A percentile compares a stretch with the other conserved stretches of the same genome.
Evolutionary conservation across 2,113 vertebrate genomes (phyloP).

Genomic region (Daubentonia madagascariensis): DNA sequence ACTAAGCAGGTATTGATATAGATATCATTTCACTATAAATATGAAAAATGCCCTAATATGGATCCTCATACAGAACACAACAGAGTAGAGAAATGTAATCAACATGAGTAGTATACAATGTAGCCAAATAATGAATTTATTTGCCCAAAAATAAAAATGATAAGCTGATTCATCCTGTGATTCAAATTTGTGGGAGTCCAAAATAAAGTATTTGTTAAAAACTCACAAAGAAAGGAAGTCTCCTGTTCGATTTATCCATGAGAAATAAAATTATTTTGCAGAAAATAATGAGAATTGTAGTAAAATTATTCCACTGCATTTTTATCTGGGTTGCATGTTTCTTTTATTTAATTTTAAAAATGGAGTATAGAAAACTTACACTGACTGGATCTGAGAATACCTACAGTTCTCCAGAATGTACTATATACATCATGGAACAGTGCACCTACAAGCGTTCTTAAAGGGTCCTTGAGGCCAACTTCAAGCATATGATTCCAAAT

Average conservation of each 20-base stretch:
- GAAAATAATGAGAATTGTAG: neutral
- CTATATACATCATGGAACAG: neutral
- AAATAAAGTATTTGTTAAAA: neutral
- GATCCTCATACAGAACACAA: neutral
- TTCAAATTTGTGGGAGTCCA: neutral
- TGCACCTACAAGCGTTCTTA: neutral
- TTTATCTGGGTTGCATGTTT: neutral
- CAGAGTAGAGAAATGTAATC: neutral
- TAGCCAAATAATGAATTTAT: neutral
- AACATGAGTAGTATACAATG: neutral
- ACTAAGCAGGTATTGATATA: neutral
- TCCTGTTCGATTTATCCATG: neutral
- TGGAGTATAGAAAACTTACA: slow-evolving; percentile 11
- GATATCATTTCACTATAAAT: neutral
- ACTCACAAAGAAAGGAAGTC: neutral
- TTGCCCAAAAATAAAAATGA: neutral
- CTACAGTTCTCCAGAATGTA: neutral
- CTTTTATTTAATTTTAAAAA: neutral
- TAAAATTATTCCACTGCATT: neutral
- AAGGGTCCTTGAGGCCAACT: neutral
- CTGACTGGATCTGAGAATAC: neutral
- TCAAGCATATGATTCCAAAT: neutral
- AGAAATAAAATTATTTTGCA: neutral
- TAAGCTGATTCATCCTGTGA: neutral
- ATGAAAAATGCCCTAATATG: neutral